A percentile compares a stretch with the other conserved stretches of the same genome.
These are phyloP conservation scores for Athalia cordata DNA, from an alignment of 2,888 invertebrate species.

Conservation along the genomic window DNA sequence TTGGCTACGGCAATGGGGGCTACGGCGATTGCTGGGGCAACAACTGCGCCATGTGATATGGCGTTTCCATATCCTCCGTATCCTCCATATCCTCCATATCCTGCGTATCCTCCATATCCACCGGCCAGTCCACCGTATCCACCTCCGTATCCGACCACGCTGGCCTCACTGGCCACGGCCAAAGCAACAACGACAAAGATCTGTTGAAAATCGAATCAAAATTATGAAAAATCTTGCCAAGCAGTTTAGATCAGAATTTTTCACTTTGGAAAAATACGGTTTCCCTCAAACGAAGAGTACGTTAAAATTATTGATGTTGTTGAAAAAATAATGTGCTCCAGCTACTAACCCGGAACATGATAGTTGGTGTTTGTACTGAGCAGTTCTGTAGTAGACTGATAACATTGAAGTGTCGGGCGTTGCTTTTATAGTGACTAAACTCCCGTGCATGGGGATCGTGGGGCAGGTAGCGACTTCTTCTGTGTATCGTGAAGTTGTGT, in stretches of 20 bases:
- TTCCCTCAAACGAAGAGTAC: no score
- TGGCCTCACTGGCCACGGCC: slow-evolving; percentile 37
- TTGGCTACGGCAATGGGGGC: slow-evolving; percentile 51
- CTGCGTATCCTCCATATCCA: slow-evolving; percentile 29
- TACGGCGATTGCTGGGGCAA: slow-evolving; percentile 48
- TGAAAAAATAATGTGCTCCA: no score
- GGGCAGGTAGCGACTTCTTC: slow-evolving; percentile 36
- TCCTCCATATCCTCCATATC: slow-evolving; percentile 40
- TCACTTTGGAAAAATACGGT: no score
- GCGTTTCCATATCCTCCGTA: slow-evolving; percentile 40
- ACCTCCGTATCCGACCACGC: slow-evolving; percentile 49
- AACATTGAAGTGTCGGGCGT: slow-evolving; percentile 7
- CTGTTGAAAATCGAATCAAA: background rate
- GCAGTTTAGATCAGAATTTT: no score
- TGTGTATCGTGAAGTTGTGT: slow-evolving; percentile 56
- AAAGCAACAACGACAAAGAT: slow-evolving; percentile 22
- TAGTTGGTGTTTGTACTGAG: slow-evolving; percentile 24
- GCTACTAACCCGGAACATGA: slow-evolving; percentile 41
- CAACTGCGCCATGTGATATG: slow-evolving; percentile 50
- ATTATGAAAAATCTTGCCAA: background rate
- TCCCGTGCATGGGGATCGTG: slow-evolving; percentile 33
- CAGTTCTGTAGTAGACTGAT: slow-evolving; percentile 37
- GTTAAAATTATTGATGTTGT: no score
- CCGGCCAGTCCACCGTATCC: slow-evolving; percentile 48
- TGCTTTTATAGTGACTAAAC: slow-evolving; percentile 32